Conservation (phyloP, 53 echinoderm and acorn worm species). For the Stichopus horrens region DNA sequence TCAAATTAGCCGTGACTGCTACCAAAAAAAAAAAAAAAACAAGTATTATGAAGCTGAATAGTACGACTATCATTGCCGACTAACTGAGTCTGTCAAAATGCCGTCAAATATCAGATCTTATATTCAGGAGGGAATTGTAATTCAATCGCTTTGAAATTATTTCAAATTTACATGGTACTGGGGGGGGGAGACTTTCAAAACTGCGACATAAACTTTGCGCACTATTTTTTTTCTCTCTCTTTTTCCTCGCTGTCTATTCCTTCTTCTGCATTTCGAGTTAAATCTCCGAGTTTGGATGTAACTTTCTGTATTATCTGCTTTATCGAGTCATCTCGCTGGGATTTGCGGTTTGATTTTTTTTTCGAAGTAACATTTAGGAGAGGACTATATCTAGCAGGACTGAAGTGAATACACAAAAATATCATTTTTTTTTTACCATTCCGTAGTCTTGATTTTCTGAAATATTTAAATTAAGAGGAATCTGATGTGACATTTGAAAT, state of each 20-base stretch:
- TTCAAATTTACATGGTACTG: not conserved
- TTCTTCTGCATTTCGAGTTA: too few species aligned
- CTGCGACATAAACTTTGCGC: too few species aligned
- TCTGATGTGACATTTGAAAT: not conserved
- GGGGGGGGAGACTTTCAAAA: too few species aligned
- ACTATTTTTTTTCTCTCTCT: too few species aligned
- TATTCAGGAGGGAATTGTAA: slow-evolving; percentile 1
- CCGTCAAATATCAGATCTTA: not conserved
- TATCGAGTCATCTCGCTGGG: not conserved
- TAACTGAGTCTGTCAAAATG: not conserved
- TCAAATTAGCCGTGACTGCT: not conserved
- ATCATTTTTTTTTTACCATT: not conserved
- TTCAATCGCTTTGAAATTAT: slow-evolving; percentile 2
- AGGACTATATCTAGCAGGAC: not conserved
- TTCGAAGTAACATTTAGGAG: not conserved
- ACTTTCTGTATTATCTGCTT: not conserved
- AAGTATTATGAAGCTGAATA: not conserved
- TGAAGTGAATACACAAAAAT: not conserved
- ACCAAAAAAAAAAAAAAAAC: not conserved
- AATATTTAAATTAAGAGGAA: not conserved
- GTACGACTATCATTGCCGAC: not conserved
- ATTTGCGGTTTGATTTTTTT: not conserved
- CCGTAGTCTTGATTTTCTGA: not conserved
- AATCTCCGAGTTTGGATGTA: too few species aligned
- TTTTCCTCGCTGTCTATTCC: too few species aligned